phyloP scores from a whole-genome alignment of 2,113 vertebrate genomes.

The Peromyscus maniculatus region DNA sequence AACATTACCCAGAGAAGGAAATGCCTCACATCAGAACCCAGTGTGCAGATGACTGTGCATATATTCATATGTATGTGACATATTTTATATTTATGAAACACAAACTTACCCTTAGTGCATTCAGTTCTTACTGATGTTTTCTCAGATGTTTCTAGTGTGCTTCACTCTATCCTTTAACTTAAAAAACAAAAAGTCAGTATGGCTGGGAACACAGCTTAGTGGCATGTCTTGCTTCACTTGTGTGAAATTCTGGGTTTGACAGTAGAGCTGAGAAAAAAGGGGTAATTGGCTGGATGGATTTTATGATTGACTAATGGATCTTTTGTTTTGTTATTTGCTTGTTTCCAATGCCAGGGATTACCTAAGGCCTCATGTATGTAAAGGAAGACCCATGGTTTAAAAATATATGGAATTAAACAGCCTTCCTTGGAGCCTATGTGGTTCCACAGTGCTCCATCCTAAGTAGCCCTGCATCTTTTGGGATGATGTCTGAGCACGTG shows the following conservation, averaged over 20 bases:
- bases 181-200: neutral
- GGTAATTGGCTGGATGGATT: neutral
- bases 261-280: neutral
- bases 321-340: neutral
- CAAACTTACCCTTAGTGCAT: neutral
- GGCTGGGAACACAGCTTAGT: neutral
- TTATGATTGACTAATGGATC: neutral
- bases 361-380: neutral
- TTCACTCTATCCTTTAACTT: conserved; percentile 18
- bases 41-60: neutral
- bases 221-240: neutral
- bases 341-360: no score
- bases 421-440: neutral
- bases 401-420: neutral
- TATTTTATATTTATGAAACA: neutral
- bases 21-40: neutral
- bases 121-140: neutral
- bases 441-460: neutral
- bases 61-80: neutral
- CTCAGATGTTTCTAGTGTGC: neutral
- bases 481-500: neutral
- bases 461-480: neutral
- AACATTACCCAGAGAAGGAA: neutral
- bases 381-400: neutral
- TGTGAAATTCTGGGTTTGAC: neutral